Base-by-base conservation (phyloP, 2,797 vertebrate genomes). In the Dicrostonyx torquatus region DNA sequence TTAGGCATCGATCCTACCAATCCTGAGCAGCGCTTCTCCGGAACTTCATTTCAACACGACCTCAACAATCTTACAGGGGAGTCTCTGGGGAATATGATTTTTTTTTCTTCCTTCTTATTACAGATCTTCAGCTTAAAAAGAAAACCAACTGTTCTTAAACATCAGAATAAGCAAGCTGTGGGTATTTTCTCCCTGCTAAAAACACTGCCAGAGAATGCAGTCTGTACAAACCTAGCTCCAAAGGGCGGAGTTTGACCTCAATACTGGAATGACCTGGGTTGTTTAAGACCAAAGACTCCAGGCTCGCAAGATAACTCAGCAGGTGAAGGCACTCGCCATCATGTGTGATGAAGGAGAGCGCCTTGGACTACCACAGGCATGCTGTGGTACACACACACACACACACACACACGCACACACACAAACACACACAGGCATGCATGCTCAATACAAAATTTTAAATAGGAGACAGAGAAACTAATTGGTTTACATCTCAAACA, bases 401-500 rank as follows among this genome's bases (percentile, higher is more conserved):
- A 26, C 1, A 6, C 14, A 12, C 1, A 7, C 20, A 22, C 26
- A 45, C 60, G 20, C 77, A 40, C 34, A 55, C 5, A n/a, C 9
- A 66, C 5, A 24, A 6, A 17, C 12, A 17, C 11, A 3, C 15
- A 34, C 29, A 62, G 24, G 45, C n/a, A 53, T 37, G 20, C 34
- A 55, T 6, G 53, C 26, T 20, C 43, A 76, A 80, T 86, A 9
- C 37, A 87, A 58, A 76, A 55, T 90, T 79, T 93, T 53, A 89
- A 92, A 68, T 6, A 60, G 24, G 87, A 58, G 55, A 72, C 24
- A 68, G 8, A 91, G 22, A 84, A 90, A 93, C 45, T n/a, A 92
- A 95, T 70, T 58, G 79, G 37, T 55, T 82, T 80, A 89, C 15
- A 37, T 43, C 14, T 75, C 73, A 96, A 94, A 29, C 45, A 12